These are phyloP conservation scores for Mirounga angustirostris DNA, from an alignment of 2,113 vertebrate species.

Conservation along the genomic window DNA sequence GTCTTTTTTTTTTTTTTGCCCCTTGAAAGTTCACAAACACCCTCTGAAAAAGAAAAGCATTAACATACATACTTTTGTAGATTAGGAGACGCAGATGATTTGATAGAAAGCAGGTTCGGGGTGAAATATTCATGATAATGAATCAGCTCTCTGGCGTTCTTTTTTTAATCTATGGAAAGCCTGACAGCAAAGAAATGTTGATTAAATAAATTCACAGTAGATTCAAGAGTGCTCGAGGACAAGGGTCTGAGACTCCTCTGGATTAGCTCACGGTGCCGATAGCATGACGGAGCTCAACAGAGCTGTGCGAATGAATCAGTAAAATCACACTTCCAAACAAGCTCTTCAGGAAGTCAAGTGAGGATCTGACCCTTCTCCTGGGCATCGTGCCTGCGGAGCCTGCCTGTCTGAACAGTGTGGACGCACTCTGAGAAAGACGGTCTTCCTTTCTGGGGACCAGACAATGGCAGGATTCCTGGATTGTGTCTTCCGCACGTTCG, in stretches of 20 bases:
- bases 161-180: background rate
- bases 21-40: background rate
- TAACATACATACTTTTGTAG: background rate
- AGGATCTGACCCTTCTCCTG: background rate
- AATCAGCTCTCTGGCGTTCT: background rate
- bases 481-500: background rate
- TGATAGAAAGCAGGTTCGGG: conserved; percentile 20
- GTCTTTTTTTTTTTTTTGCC: background rate
- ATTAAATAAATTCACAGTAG: background rate
- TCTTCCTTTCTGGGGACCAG: background rate
- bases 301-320: background rate
- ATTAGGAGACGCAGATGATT: background rate
- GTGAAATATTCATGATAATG: background rate
- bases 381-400: rapidly evolving
- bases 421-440: rapidly evolving
- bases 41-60: conserved; percentile 6
- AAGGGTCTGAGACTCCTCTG: background rate
- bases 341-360: background rate
- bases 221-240: background rate
- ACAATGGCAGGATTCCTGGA: background rate
- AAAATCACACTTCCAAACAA: background rate
- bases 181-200: background rate
- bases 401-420: rapidly evolving
- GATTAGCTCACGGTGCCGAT: background rate
- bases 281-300: rapidly evolving